A percentile compares a stretch with the other conserved stretches of the same genome.
Evolutionary conservation across 2,797 vertebrate genomes (phyloP).

Genomic region (Molossus molossus): DNA sequence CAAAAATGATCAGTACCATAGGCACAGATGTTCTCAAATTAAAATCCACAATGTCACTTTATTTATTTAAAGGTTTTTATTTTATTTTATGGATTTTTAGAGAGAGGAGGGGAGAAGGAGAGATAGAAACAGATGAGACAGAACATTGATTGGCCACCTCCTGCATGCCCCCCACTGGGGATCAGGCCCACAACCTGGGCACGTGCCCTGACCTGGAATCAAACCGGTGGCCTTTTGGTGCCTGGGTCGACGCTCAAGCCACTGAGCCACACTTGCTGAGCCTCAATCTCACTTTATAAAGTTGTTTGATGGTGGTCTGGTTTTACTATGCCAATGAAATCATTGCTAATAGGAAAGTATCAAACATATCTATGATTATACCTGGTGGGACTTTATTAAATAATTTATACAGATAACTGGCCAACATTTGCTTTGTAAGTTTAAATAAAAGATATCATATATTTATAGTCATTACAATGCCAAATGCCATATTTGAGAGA

Average conservation of each 20-base stretch:
- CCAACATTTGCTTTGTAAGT: neutral
- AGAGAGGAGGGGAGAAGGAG: too few relatives aligned
- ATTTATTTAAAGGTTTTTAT: neutral
- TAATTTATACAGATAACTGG: conserved; percentile 18
- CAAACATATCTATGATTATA: conserved; percentile 40
- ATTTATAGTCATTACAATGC: neutral
- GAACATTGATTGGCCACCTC: too few relatives aligned
- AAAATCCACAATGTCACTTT: conserved; percentile 6
- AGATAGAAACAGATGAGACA: too few relatives aligned
- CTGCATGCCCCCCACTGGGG: too few relatives aligned
- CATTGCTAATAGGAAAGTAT: conserved; percentile 14
- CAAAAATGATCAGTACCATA: neutral
- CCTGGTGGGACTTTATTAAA: conserved; percentile 43
- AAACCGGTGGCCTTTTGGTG: too few relatives aligned
- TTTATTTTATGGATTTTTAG: too few relatives aligned
- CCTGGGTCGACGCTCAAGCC: too few relatives aligned
- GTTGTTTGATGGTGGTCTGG: neutral
- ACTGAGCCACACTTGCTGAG: too few relatives aligned
- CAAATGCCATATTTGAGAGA: neutral
- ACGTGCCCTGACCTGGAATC: too few relatives aligned
- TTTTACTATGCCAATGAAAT: neutral
- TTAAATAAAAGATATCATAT: neutral
- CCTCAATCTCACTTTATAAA: neutral
- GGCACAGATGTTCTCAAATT: conserved; percentile 11
- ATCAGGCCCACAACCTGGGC: too few relatives aligned